Percentiles rank a stretch among this genome's conserved stretches.
Conservation (phyloP, 2,888 invertebrate species). For the Euphydryas editha region DNA sequence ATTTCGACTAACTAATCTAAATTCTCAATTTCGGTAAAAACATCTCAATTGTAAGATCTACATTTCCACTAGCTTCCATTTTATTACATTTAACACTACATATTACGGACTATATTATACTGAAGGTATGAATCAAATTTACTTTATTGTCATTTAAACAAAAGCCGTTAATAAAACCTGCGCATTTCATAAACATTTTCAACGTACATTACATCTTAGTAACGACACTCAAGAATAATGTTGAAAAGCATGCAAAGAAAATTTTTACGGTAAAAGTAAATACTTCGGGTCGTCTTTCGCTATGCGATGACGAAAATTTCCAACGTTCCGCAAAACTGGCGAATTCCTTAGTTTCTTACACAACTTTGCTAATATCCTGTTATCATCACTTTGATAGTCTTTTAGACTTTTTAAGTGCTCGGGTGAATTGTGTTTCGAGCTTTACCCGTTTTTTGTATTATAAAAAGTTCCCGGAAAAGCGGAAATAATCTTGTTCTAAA, state of each 20-base stretch:
- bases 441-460: conserved; percentile 26
- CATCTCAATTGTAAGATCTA: too few relatives aligned
- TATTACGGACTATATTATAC: too few relatives aligned
- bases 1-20: too few relatives aligned
- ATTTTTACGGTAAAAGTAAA: conserved; percentile 9
- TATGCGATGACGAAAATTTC: conserved; percentile 23
- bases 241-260: conserved; percentile 21
- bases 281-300: conserved; percentile 9
- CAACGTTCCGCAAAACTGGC: conserved; percentile 25
- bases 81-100: too few relatives aligned
- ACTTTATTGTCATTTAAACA: not conserved
- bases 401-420: conserved; percentile 27
- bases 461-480: conserved; percentile 9
- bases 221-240: not conserved
- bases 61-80: too few relatives aligned
- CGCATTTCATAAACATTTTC: not conserved
- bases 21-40: too few relatives aligned
- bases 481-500: conserved; percentile 20
- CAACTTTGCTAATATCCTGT: conserved; percentile 26
- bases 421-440: conserved; percentile 19
- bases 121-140: not conserved
- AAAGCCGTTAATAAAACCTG: not conserved
- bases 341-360: conserved; percentile 24
- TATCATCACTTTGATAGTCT: conserved; percentile 28
- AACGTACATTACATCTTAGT: not conserved